Evolutionary conservation across 2,888 invertebrate genomes (phyloP), one percentile per base, ranked within the genome.

Genomic region (Ctena decussata): DNA sequence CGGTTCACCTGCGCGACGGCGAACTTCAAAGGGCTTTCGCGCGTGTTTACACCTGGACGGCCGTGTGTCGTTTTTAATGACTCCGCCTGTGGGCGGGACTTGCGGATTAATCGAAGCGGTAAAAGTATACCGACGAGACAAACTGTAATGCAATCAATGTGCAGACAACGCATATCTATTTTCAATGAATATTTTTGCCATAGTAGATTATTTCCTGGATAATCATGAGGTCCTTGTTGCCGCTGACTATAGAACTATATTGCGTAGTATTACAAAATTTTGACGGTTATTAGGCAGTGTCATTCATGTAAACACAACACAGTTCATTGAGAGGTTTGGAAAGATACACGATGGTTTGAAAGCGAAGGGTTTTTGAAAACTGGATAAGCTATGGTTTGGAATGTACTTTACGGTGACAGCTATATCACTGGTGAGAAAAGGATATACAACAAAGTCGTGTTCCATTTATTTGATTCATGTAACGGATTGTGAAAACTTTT

Each of bases 41-140:
- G 65, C 65, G 65, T 65, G 65, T 65, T 65, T 65, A 65, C 65
- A 65, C 65, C 65, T 65, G 65, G 65, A 27, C 30, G 8, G 53
- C 53, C n/a, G 32, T 65, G 65, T 65, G 65, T 65, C 35, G 35
- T 65, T 53, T 18, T 35, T 35, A 65, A 65, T 11, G 35, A 60
- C 65, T 35, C 65, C 65, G 65, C 65, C 65, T 65, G 1, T 32
- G 21, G 65, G 65, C 65, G 65, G 65, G 35, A 24, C 65, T 35
- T 32, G 21, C 32, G 35, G 35, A n/a, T 5, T n/a, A 53, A 53
- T 11, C 41, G 41, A 41, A 41, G 41, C 41, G 41, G 41, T 6
- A 15, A 41, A 41, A n/a, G n/a, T n/a, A n/a, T n/a, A n/a, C n/a
- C n/a, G n/a, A n/a, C n/a, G n/a, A n/a, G n/a, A n/a, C n/a, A n/a